Conservation (phyloP, 2,888 invertebrate genomes). For the Lasioglossum lativentre region DNA sequence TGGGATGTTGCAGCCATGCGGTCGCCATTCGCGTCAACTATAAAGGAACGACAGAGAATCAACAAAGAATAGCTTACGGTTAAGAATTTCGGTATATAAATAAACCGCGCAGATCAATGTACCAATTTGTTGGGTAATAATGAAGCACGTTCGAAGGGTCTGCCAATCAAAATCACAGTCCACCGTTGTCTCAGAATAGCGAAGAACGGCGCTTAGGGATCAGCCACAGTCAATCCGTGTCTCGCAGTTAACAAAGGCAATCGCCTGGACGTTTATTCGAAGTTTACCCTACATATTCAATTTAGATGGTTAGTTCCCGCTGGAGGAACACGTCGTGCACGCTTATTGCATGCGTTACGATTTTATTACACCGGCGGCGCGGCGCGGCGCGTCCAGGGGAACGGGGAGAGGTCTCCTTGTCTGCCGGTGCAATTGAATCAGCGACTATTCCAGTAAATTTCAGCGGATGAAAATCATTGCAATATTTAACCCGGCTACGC, state of each 20-base stretch:
- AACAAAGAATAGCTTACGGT: too few relatives aligned
- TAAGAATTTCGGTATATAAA: not conserved
- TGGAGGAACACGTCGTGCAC: slow-evolving; percentile 18
- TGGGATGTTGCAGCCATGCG: not conserved
- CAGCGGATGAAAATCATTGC: not conserved
- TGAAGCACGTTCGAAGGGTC: too few relatives aligned
- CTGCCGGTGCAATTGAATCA: slow-evolving; percentile 25
- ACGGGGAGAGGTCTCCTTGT: not conserved
- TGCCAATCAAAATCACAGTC: not conserved
- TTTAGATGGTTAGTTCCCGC: slow-evolving; percentile 33
- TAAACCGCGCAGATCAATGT: too few relatives aligned
- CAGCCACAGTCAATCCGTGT: slow-evolving; percentile 12
- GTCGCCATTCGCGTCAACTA: not conserved
- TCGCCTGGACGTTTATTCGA: slow-evolving; percentile 37
- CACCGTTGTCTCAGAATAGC: not conserved
- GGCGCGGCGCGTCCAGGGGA: not conserved
- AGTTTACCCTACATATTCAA: slow-evolving; percentile 54
- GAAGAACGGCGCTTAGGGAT: not conserved
- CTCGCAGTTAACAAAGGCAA: slow-evolving; percentile 39
- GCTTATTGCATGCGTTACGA: slow-evolving; percentile 36
- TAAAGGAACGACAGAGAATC: not conserved
- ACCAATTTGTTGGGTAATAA: not conserved
- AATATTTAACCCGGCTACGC: too few relatives aligned
- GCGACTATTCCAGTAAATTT: not conserved
- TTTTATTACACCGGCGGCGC: slow-evolving; percentile 23